Conservation (phyloP, 1,140 invertebrate genomes). For the Psix sp. region DNA sequence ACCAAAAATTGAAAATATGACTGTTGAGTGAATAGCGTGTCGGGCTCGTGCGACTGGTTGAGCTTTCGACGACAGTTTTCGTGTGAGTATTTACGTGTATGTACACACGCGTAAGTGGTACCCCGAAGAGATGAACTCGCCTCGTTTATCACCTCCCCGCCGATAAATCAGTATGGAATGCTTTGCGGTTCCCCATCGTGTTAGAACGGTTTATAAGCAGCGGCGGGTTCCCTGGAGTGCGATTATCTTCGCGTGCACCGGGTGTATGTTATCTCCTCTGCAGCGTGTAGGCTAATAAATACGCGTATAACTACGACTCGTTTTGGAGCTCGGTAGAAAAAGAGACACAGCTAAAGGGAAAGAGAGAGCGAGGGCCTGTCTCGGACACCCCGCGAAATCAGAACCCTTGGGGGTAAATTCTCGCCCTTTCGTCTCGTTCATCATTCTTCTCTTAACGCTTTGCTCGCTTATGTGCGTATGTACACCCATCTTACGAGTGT, state of each 20-base stretch:
- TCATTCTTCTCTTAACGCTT: conserved; percentile 35
- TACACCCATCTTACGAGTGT: conserved; percentile 1
- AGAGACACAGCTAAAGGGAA: neutral
- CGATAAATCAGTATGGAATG: conserved; percentile 75
- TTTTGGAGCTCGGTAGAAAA: too few relatives aligned
- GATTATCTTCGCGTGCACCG: conserved; percentile 75
- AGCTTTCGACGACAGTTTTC: conserved; percentile 55
- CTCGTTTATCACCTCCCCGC: conserved; percentile 71
- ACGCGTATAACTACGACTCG: conserved; percentile 64
- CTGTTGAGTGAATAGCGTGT: conserved; percentile 15
- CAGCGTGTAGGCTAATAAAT: conserved; percentile 65
- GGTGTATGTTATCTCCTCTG: conserved; percentile 72
- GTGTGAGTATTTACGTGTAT: conserved; percentile 51
- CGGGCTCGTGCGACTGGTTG: conserved; percentile 38
- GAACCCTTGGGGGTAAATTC: conserved; percentile 32
- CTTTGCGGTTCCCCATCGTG: conserved; percentile 75
- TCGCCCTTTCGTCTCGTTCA: conserved; percentile 37
- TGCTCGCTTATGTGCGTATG: conserved; percentile 3
- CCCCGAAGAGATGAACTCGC: conserved; percentile 66
- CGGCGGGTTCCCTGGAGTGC: conserved; percentile 70
- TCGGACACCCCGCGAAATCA: conserved; percentile 43
- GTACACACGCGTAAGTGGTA: conserved; percentile 54
- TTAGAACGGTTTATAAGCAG: conserved; percentile 74
- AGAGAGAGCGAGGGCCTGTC: conserved; percentile 8
- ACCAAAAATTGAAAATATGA: conserved; percentile 1